Conservation (phyloP, 2,888 invertebrate genomes). For the Nipponacmea schrenckii region DNA sequence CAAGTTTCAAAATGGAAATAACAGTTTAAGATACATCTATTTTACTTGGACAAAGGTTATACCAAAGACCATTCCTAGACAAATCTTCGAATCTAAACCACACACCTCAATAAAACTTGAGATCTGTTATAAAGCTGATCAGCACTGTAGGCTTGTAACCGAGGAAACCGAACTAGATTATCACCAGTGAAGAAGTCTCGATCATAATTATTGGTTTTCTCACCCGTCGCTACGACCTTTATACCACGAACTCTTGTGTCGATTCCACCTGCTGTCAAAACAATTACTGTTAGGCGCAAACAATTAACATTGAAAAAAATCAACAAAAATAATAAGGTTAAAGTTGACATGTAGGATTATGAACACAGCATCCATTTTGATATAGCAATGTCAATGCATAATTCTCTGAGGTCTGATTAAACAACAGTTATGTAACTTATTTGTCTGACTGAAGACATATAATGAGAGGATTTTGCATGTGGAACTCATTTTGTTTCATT, state of each 20-base stretch:
- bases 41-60: background rate
- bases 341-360: background rate
- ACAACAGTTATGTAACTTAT: too few species aligned
- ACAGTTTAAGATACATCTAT: too few species aligned
- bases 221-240: constrained; percentile 61
- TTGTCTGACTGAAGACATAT: too few species aligned
- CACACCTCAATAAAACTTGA: constrained; percentile 59
- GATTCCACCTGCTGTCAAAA: constrained; percentile 63
- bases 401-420: too few species aligned
- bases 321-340: background rate
- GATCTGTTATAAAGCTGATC: constrained; percentile 59
- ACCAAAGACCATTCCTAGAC: background rate
- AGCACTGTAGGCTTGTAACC: constrained; percentile 54
- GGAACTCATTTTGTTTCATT: too few species aligned
- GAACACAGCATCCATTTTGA: background rate
- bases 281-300: background rate
- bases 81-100: background rate
- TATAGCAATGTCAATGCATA: too few species aligned
- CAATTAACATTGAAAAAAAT: background rate
- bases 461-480: too few species aligned
- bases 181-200: constrained; percentile 58
- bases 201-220: constrained; percentile 60
- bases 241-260: constrained; percentile 64
- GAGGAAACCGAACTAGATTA: constrained; percentile 60
- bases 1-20: too few species aligned